Evolutionary conservation across 2,113 vertebrate species (phyloP), one percentile per base, ranked within the genome.

Genomic region (Tautogolabrus adspersus): DNA sequence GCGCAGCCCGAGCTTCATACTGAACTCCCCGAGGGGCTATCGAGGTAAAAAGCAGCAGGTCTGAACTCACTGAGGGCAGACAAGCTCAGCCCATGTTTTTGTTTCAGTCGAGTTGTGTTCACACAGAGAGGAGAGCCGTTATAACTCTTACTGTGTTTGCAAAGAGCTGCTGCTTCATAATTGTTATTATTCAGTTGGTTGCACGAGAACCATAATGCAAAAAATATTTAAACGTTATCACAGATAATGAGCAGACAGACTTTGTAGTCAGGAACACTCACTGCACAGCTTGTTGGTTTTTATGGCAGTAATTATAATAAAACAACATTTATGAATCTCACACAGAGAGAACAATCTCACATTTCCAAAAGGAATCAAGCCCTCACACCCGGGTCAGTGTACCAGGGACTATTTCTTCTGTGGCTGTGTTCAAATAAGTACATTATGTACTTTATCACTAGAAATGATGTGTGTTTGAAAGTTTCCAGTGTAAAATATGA

Each of bases 1-100:
- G 78, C 87, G 75, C 76, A 59, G 80, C 62, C 73, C 44, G 67
- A 72, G 79, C 89, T 76, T 83, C 74, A 76, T 65, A 56, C 57
- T 65, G 6, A 64, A 82, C 52, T 89, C 92, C 93, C 91, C 34
- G 68, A 34, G 86, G 93, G 89, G 86, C 84, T 46, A 51, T 92
- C 70, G 68, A 86, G 89, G 92, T 91, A 3, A 52, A 88, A 87
- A 72, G 85, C 83, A 73, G 64, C 26, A 78, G 66, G 56, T 68
- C 69, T 68, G 61, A 74, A 65, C 69, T 66, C 65, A 67, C 69
- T 10, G 37, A 12, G 42, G 52, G 40, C 59, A 52, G 52, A 44
- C 22, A 19, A 10, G 60, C 40, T 12, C 22, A 1, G 42, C 0
- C 13, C 30, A 23, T 79, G 60, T 81, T 85, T 79, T 77, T 40